Conservation (phyloP, 2,888 invertebrate species). For the Aphelenchoides bicaudatus region DNA sequence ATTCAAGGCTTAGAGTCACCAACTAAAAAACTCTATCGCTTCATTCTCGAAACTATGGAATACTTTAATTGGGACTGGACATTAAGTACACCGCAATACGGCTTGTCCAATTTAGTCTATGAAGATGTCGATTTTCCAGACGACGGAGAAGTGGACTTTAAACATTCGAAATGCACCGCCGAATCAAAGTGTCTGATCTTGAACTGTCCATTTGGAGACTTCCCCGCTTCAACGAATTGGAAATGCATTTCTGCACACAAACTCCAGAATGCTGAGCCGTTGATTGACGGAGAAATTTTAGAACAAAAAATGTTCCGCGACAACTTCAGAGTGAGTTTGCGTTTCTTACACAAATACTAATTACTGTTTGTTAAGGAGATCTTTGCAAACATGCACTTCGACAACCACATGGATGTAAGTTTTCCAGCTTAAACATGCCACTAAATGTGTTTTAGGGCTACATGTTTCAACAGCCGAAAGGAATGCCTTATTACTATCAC, state of each 20-base stretch:
- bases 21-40: slow-evolving; percentile 27
- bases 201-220: slow-evolving; percentile 49
- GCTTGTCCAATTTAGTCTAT: slow-evolving; percentile 49
- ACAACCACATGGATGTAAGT: slow-evolving; percentile 5
- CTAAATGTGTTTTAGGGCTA: slow-evolving; percentile 35
- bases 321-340: slow-evolving; percentile 25
- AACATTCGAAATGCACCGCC: slow-evolving; percentile 38
- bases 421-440: not conserved
- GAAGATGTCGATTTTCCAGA: slow-evolving; percentile 29
- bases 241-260: slow-evolving; percentile 41
- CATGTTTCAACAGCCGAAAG: slow-evolving; percentile 44
- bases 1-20: slow-evolving; percentile 38
- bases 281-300: slow-evolving; percentile 24
- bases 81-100: slow-evolving; percentile 37
- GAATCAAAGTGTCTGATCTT: slow-evolving; percentile 37
- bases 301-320: slow-evolving; percentile 26
- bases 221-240: slow-evolving; percentile 35
- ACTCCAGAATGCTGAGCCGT: slow-evolving; percentile 31
- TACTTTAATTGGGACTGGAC: slow-evolving; percentile 45
- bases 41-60: slow-evolving; percentile 43
- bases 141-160: slow-evolving; percentile 37
- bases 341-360: too few species aligned
- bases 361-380: slow-evolving; percentile 38
- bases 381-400: slow-evolving; percentile 54
- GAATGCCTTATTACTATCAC: slow-evolving; percentile 52